Percentiles rank a stretch among this genome's conserved stretches.
phyloP scores from a whole-genome alignment of 2,113 vertebrate genomes.

The Saguinus midas region DNA sequence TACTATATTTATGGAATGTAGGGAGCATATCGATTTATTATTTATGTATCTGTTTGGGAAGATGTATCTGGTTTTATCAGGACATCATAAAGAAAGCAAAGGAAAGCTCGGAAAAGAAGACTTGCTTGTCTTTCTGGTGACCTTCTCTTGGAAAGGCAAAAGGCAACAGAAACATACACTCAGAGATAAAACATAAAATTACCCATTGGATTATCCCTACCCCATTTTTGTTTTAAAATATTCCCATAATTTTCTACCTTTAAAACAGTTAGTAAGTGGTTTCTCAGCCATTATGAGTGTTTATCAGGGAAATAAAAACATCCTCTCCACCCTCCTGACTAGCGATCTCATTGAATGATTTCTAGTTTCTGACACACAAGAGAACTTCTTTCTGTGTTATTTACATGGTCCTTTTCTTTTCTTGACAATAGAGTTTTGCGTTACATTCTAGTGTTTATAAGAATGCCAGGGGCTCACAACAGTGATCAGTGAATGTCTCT shows the following conservation, averaged over 20 bases:
- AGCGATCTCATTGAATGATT: neutral
- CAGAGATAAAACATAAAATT: neutral
- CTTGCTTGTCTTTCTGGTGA: neutral
- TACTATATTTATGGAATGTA: conserved; percentile 73
- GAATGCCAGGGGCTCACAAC: neutral
- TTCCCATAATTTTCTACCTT: neutral
- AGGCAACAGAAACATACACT: conserved; percentile 21
- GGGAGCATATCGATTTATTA: conserved; percentile 68
- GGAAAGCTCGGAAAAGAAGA: conserved; percentile 28
- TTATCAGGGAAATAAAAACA: neutral
- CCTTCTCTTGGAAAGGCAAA: neutral
- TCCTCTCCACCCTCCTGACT: too few species aligned
- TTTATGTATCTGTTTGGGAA: conserved; percentile 70
- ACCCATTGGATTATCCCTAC: neutral
- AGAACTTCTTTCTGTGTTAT: neutral
- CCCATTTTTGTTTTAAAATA: neutral
- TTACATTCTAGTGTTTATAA: neutral
- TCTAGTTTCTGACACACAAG: neutral
- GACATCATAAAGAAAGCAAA: neutral
- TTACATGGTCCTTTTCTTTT: neutral
- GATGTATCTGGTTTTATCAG: conserved; percentile 69
- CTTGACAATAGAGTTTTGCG: neutral
- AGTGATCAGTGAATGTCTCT: neutral
- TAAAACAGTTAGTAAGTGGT: neutral
- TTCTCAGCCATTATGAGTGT: neutral